Percentiles rank a stretch among this genome's conserved stretches.
phyloP scores from a whole-genome alignment of 2,113 vertebrate species.

The Emydura subglobosa region DNA sequence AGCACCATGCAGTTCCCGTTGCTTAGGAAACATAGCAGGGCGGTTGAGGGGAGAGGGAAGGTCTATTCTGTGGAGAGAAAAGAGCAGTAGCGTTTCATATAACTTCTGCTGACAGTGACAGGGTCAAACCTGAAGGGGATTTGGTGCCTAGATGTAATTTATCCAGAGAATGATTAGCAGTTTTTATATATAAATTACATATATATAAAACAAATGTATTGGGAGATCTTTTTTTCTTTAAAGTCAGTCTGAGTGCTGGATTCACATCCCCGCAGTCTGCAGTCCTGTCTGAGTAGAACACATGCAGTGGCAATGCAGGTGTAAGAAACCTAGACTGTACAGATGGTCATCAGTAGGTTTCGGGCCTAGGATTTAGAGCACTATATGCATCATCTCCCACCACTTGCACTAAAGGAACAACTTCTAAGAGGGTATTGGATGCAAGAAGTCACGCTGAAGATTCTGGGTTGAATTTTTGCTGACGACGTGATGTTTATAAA shows the following conservation, averaged over 20 bases:
- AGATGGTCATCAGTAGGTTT: fast-evolving
- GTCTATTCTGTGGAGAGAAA: background rate
- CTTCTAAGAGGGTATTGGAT: background rate
- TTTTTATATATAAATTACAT: background rate
- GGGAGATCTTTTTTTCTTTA: background rate
- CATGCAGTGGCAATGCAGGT: background rate
- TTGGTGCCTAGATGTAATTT: background rate
- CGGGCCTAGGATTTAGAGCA: background rate
- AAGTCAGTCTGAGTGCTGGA: background rate
- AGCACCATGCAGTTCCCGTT: fast-evolving
- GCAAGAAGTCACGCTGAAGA: background rate
- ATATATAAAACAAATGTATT: background rate
- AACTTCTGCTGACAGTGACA: slow-evolving; percentile 14
- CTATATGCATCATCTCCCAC: background rate
- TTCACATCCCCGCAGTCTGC: background rate
- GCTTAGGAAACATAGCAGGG: background rate
- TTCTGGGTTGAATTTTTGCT: background rate
- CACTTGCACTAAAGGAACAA: background rate
- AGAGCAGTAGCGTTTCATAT: background rate
- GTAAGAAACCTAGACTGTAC: background rate
- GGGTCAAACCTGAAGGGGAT: background rate
- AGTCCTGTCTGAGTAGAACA: background rate
- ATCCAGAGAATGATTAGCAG: background rate
- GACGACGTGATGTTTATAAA: background rate
- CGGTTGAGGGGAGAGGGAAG: background rate